Percentiles rank a stretch among this genome's conserved stretches.
phyloP scores from a whole-genome alignment of 2,888 invertebrate species.

The Shargacucullia verbasci region DNA sequence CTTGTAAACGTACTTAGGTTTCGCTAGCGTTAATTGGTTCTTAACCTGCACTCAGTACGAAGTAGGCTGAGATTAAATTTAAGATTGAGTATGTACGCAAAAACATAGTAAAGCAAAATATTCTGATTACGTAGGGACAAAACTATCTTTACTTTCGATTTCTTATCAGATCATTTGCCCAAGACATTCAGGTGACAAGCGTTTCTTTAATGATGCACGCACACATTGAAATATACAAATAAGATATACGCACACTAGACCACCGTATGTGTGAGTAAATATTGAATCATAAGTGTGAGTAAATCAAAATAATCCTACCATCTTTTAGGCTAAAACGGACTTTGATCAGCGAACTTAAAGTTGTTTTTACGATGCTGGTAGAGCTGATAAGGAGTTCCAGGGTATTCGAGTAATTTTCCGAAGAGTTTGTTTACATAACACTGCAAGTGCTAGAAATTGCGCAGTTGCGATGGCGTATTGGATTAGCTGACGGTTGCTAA shows the following conservation, averaged over 20 bases:
- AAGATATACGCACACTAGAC: background rate
- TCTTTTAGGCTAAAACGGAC: slow-evolving; percentile 19
- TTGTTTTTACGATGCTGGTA: slow-evolving; percentile 18
- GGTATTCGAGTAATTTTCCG: slow-evolving; percentile 62
- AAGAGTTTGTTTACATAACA: slow-evolving; percentile 57
- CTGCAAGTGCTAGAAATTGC: slow-evolving; percentile 50
- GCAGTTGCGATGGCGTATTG: slow-evolving; percentile 77
- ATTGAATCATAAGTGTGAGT: slow-evolving; percentile 37
- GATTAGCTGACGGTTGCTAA: slow-evolving; percentile 93
- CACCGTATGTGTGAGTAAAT: slow-evolving; percentile 31
- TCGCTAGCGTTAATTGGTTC: too few species aligned
- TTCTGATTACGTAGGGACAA: too few species aligned
- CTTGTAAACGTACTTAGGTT: too few species aligned
- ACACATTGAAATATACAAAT: slow-evolving; percentile 7
- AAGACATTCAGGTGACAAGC: slow-evolving; percentile 6
- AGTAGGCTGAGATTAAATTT: too few species aligned
- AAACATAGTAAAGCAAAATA: too few species aligned
- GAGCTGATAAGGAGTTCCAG: slow-evolving; percentile 45
- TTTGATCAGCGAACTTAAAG: background rate
- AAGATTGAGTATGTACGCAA: too few species aligned
- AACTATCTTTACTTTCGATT: too few species aligned
- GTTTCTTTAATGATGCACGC: slow-evolving; percentile 13
- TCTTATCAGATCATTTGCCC: background rate
- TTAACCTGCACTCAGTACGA: too few species aligned
- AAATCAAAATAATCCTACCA: slow-evolving; percentile 30